Evolutionary conservation across 2,888 invertebrate genomes (phyloP), one percentile per base, ranked within the genome.

Genomic region (Adelognathus sp.): DNA sequence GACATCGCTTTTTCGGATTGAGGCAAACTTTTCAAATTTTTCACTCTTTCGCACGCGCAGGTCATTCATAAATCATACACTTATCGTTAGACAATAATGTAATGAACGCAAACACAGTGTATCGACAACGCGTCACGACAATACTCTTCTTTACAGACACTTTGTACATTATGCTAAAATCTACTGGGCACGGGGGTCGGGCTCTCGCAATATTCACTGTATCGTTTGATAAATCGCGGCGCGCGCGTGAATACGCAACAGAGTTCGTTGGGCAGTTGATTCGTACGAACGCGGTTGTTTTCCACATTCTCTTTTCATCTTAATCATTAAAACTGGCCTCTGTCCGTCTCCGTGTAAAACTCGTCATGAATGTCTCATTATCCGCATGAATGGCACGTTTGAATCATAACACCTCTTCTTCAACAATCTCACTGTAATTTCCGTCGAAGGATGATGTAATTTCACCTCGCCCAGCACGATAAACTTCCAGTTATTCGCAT

Each of bases 91-190:
- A 76, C 60, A 80, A 80, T 85, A 79, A 83, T 83, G 79, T 78
- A 81, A 72, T 82, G 80, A 83, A 83, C 82, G 83, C 76, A 83
- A 85, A 82, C 80, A 78, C 64, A 80, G 64, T 77, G 74, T 80
- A 77, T 78, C 76, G 82, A 74, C 76, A 83, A 83, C 79, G 78
- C 81, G 72, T 82, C 79, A 74, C 80, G 72, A 82, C 81, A 83
- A 82, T 83, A 84, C 76, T 81, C 82, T 86, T 82, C 86, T 86
- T 86, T 84, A 81, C 76, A 82, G 72, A 75, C n/a, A 67, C 66
- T 77, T 76, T 71, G 60, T 81, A 75, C 67, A 77, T 7, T 29
- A 41, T 50, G 31, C 29, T 75, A 63, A 67, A 11, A 54, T 41
- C 60, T 75, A 76, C 41, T 46, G 39, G 31, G 54, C n/a, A n/a